A percentile compares a stretch with the other conserved stretches of the same genome.
phyloP scores from a whole-genome alignment of 2,797 vertebrate species.

The Vespertilio murinus region DNA sequence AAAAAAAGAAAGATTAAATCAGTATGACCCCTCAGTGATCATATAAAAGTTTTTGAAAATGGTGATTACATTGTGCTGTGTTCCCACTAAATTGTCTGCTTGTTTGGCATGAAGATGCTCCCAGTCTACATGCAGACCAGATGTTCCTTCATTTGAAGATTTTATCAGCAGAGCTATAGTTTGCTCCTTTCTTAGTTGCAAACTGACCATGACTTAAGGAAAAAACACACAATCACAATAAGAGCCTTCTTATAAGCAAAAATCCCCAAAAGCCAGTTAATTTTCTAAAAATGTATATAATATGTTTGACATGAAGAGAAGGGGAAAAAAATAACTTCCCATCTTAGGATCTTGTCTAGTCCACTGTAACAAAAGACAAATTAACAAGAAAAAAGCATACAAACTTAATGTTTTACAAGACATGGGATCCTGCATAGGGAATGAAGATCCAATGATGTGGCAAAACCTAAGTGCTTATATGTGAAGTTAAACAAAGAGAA shows the following conservation, averaged over 20 bases:
- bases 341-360: background rate
- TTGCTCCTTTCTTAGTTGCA: background rate
- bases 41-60: background rate
- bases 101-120: background rate
- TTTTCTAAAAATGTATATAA: background rate
- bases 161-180: background rate
- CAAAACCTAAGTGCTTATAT: background rate
- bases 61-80: background rate
- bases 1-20: background rate
- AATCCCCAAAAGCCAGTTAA: background rate
- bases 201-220: background rate
- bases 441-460: background rate
- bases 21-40: background rate
- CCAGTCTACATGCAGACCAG: background rate
- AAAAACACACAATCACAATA: background rate
- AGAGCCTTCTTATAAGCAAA: background rate
- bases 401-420: background rate
- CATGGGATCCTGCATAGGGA: background rate
- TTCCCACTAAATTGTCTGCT: background rate
- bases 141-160: background rate
- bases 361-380: background rate
- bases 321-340: background rate
- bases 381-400: background rate
- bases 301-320: background rate
- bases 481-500: background rate